Percentiles rank a stretch among this genome's conserved stretches.
Evolutionary conservation across 2,113 vertebrate species (phyloP).

Genomic region (Leucosticte australis): DNA sequence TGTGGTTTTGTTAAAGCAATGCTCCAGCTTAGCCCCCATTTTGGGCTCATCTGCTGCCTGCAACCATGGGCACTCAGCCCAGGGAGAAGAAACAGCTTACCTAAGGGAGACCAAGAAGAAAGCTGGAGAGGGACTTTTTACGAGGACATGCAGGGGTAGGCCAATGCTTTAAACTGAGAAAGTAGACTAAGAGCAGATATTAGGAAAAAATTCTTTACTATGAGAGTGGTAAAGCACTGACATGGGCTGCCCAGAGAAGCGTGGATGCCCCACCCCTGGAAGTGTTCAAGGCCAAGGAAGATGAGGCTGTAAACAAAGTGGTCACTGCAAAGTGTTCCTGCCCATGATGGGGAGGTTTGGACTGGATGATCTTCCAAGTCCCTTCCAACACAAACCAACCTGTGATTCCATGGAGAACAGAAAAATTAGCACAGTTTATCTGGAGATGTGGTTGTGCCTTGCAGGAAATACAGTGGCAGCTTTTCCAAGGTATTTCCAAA

Average conservation of each 20-base stretch:
- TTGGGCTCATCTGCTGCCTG: background rate
- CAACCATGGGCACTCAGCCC: accelerated
- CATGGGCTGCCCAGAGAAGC: too few relatives aligned
- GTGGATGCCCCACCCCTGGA: background rate
- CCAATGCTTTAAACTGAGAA: background rate
- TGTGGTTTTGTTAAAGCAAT: background rate
- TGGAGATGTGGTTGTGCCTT: background rate
- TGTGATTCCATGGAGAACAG: background rate
- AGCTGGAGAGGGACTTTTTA: background rate
- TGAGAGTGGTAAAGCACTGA: background rate
- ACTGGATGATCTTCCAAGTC: background rate
- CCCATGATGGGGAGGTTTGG: background rate
- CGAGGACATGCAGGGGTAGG: too few relatives aligned
- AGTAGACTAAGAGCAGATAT: background rate
- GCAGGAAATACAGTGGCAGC: background rate
- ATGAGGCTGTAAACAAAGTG: background rate
- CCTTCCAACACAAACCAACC: background rate
- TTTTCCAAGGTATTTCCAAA: background rate
- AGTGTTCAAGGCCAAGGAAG: background rate
- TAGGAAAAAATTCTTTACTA: background rate
- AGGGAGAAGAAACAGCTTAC: background rate
- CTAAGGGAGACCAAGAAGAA: background rate
- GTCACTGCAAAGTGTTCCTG: background rate
- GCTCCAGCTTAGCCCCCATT: background rate
- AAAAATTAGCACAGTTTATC: background rate